Evolutionary conservation across 2,888 invertebrate genomes (phyloP).

Genomic region (Arctia plantaginis): DNA sequence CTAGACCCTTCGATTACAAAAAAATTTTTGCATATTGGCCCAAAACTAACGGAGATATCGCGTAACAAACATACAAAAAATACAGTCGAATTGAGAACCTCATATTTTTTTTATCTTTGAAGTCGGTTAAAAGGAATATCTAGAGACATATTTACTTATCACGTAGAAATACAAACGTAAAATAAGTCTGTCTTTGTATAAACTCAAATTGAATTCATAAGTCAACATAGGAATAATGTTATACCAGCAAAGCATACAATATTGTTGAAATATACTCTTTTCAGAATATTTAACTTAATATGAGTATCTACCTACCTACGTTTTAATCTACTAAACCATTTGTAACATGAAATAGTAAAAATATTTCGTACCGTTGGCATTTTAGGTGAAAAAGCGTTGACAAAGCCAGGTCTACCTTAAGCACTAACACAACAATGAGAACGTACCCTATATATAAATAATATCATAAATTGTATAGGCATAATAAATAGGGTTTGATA

Average conservation of each 20-base stretch:
- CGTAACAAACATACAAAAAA: no score
- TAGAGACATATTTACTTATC: not conserved
- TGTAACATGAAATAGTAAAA: conserved; percentile 15
- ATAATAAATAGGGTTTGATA: conserved; percentile 29
- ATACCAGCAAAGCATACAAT: not conserved
- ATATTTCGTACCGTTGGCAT: conserved; percentile 7
- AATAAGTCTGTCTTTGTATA: not conserved
- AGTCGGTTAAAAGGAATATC: not conserved
- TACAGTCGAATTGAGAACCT: not conserved
- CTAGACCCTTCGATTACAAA: not conserved
- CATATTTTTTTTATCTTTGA: not conserved
- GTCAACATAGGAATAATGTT: not conserved
- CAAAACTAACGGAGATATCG: not conserved
- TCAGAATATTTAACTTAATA: conserved; percentile 4
- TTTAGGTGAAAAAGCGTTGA: conserved; percentile 14
- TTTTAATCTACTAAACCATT: conserved; percentile 18
- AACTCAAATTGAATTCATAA: not conserved
- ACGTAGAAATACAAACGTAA: not conserved
- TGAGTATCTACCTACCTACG: conserved; percentile 1
- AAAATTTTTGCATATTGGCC: not conserved
- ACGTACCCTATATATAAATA: conserved; percentile 16
- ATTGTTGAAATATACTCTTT: conserved; percentile 5
- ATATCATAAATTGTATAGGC: conserved; percentile 20
- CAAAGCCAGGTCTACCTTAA: conserved; percentile 11
- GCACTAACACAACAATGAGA: conserved; percentile 20